Base-by-base conservation (phyloP, 2,888 invertebrate genomes). In the Chromoteleia sp. region DNA sequence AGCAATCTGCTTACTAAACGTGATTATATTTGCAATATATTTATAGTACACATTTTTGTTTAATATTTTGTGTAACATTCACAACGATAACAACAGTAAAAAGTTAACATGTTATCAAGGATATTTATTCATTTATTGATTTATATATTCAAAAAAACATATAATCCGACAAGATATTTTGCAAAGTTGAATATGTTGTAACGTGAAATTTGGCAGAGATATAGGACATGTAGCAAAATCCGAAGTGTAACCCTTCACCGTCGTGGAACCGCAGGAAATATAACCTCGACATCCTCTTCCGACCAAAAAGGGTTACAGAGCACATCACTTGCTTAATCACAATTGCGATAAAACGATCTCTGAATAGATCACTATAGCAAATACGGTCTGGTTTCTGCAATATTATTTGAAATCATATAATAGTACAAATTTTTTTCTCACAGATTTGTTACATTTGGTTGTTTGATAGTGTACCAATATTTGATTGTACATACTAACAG, bases 261-360 rank as follows among this genome's bases (percentile, higher is more conserved):
- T 56, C 17, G 59, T 71, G 59, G 83, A 78, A 84, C 81, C 84
- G 71, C 85, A 85, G 84, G 84, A 84, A 85, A 83, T 52, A 74
- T 65, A 75, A 81, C 81, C 82, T 85, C 83, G 82, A 84, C 84
- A 84, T 85, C 85, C 85, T 85, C 83, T 85, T 84, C 82, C 82
- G 83, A 82, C 74, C 63, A 75, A 71, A 63, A 71, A 70, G 43
- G 59, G 45, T 59, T 68, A 45, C 67, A 68, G 54, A 21, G 30
- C 21, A 52, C 50, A 50, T 30, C n/a, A 58, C 41, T 76, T 52
- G 30, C 41, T 76, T 59, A 59, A 76, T 76, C 59, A 33, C 54
- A 17, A 14, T n/a, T 10, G 1, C 33, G 33, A 10, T 33, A 7
- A 33, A 33, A 33, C 2, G 33, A 33, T 33, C 4, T 8, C 5